Percentiles rank a stretch among this genome's conserved stretches.
Conservation (phyloP, 2,888 invertebrate species). For the Abrostola tripartita region DNA sequence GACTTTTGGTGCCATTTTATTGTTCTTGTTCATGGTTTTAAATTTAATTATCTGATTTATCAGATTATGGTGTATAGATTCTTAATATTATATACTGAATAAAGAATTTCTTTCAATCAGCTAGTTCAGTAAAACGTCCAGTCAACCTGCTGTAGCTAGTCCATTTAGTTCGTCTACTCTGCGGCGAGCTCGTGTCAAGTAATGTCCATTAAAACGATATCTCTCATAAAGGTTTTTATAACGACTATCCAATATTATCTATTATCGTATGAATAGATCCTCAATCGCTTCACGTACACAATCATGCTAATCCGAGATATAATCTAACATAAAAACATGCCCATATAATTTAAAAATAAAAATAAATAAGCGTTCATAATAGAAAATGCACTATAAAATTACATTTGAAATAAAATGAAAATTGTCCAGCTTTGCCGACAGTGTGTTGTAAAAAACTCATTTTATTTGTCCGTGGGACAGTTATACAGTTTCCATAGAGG, state of each 20-base stretch:
- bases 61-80: no score
- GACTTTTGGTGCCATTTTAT: no score
- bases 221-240: no score
- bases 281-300: conserved; percentile 8
- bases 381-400: conserved; percentile 65
- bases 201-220: no score
- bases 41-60: no score
- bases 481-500: conserved; percentile 69
- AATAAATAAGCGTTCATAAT: conserved; percentile 43
- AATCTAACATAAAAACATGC: conserved; percentile 32
- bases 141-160: no score
- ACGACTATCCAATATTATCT: neutral
- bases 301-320: conserved; percentile 11
- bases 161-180: no score
- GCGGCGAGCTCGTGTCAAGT: no score
- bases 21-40: no score
- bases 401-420: conserved; percentile 73
- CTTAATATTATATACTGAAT: no score
- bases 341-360: conserved; percentile 53
- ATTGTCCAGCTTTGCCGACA: conserved; percentile 65
- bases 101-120: no score
- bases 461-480: conserved; percentile 75
- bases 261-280: neutral
- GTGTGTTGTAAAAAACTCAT: conserved; percentile 73
- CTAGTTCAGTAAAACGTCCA: no score